phyloP scores from a whole-genome alignment of 2,113 vertebrate genomes.

The Erythrocercus mccallii region DNA sequence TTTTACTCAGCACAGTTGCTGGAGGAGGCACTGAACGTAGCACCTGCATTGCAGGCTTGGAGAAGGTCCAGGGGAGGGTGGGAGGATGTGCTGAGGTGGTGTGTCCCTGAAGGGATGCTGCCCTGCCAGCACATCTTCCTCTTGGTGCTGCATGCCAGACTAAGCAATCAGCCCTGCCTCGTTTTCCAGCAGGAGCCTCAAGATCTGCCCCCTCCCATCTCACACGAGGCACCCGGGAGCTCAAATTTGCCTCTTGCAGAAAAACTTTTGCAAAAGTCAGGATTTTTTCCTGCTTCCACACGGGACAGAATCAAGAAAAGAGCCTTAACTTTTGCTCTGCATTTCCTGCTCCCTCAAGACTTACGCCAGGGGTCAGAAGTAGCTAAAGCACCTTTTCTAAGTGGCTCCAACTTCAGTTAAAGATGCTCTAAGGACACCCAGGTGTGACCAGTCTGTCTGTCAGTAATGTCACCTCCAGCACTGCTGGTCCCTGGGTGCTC shows the following conservation, averaged over 20 bases:
- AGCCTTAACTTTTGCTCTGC: neutral
- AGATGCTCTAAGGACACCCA: neutral
- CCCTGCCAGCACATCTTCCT: constrained; percentile 40
- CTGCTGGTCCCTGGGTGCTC: neutral
- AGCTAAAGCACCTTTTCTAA: neutral
- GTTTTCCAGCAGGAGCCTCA: neutral
- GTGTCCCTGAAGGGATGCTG: constrained; percentile 18
- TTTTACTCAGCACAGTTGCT: neutral
- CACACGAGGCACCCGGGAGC: neutral
- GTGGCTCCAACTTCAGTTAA: neutral
- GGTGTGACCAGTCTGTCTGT: neutral
- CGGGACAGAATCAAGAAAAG: neutral
- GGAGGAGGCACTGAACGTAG: neutral
- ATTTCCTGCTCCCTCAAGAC: neutral
- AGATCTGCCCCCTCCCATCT: neutral
- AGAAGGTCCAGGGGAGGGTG: constrained; percentile 32
- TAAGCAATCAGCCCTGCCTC: neutral
- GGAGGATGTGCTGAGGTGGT: constrained; percentile 2
- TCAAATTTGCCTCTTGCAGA: neutral
- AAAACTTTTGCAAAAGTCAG: neutral
- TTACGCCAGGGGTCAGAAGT: neutral
- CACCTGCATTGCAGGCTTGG: constrained; percentile 68
- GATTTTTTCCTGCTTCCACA: neutral
- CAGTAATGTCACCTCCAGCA: neutral
- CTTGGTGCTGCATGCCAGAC: neutral